These are phyloP conservation scores for Lucilia cuprina DNA, from an alignment of 1,140 invertebrate species.

Conservation along the genomic window DNA sequence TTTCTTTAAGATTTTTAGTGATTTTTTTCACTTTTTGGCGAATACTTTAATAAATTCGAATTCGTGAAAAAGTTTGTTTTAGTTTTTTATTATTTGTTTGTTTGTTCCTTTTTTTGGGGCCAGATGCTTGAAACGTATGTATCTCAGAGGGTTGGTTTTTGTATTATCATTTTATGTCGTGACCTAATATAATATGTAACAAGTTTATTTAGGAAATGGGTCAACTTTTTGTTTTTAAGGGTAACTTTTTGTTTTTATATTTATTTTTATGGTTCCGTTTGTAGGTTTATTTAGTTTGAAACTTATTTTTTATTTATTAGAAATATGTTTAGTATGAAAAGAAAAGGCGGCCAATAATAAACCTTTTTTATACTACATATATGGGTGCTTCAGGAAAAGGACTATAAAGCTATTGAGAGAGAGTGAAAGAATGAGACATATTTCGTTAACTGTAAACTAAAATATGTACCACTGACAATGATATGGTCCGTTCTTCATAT, in stretches of 20 bases:
- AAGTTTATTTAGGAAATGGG: conserved; percentile 23
- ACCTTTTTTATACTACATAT: not conserved
- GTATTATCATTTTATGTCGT: conserved; percentile 1
- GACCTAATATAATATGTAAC: conserved; percentile 28
- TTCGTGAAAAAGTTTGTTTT: not conserved
- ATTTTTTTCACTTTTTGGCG: not conserved
- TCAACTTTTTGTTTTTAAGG: not conserved
- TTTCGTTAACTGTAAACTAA: not conserved
- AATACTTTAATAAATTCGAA: not conserved
- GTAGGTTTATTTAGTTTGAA: not conserved
- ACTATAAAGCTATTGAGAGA: not conserved
- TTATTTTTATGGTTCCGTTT: not conserved
- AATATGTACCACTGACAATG: not conserved
- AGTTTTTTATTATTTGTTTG: too few relatives aligned
- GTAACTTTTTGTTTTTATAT: not conserved
- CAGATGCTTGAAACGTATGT: not conserved
- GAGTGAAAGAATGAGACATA: not conserved
- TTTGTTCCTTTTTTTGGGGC: not conserved
- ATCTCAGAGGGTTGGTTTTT: not conserved
- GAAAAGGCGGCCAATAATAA: not conserved
- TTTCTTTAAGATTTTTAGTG: not conserved
- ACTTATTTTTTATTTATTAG: not conserved
- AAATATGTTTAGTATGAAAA: not conserved
- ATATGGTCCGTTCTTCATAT: not conserved
- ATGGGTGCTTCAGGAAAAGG: not conserved